phyloP scores from a whole-genome alignment of 2,888 invertebrate species.

The Chrysotoxum bicinctum region DNA sequence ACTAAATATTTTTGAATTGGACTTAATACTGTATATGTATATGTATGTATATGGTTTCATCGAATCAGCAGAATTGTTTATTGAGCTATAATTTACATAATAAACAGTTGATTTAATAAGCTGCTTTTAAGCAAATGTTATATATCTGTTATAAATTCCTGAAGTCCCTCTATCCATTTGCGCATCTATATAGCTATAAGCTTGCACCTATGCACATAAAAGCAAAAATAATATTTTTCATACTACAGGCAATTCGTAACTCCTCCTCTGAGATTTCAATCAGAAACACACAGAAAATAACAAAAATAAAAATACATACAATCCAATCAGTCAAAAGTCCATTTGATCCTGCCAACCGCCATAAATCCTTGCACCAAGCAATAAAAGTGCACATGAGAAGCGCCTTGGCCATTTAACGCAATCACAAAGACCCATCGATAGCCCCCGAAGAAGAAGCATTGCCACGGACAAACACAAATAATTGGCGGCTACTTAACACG shows the following conservation, averaged over 20 bases:
- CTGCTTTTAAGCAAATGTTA: conserved; percentile 1
- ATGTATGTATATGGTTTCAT: too few relatives aligned
- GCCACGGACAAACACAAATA: conserved; percentile 40
- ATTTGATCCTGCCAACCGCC: conserved; percentile 43
- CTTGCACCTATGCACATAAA: not conserved
- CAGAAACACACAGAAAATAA: conserved; percentile 17
- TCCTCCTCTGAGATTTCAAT: conserved; percentile 47
- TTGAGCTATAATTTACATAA: not conserved
- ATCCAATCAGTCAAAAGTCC: conserved; percentile 45
- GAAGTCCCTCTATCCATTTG: not conserved
- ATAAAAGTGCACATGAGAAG: conserved; percentile 40
- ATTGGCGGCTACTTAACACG: conserved; percentile 60
- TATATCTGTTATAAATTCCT: not conserved
- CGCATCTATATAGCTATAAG: not conserved
- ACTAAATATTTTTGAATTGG: too few relatives aligned
- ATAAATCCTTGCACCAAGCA: conserved; percentile 42
- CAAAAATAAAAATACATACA: not conserved
- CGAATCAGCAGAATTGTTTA: not conserved
- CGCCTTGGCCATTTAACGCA: conserved; percentile 31
- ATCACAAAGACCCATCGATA: conserved; percentile 41
- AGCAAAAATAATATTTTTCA: not conserved
- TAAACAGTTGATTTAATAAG: not conserved
- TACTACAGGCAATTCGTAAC: conserved; percentile 7
- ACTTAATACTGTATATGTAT: too few relatives aligned
- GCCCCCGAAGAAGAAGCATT: conserved; percentile 3